Percentiles rank a stretch among this genome's conserved stretches.
These are phyloP conservation scores for Cotesia typhae DNA, from an alignment of 1,140 invertebrate species.

Conservation along the genomic window DNA sequence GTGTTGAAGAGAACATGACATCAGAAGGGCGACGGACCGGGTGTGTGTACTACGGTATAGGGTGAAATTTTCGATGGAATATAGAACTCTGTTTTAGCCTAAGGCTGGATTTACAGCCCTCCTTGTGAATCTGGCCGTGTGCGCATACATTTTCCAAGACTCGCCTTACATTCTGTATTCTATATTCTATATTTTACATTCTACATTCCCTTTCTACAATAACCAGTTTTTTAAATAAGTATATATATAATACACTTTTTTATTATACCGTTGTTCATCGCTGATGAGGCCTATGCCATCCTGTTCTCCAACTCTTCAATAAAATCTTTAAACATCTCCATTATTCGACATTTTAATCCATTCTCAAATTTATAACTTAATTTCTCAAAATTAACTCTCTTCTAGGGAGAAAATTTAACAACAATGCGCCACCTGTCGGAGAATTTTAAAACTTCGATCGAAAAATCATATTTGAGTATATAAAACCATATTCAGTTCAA, in stretches of 20 bases:
- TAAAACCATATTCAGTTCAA: no score
- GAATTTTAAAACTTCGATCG: no score
- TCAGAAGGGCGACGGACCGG: slow-evolving; percentile 32
- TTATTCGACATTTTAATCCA: no score
- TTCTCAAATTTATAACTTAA: no score
- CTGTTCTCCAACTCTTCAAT: no score
- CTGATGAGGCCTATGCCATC: no score
- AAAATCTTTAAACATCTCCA: slow-evolving; percentile 12
- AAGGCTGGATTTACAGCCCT: slow-evolving; percentile 58
- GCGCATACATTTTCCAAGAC: slow-evolving; percentile 60
- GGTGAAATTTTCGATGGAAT: slow-evolving; percentile 56
- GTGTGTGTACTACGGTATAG: slow-evolving; percentile 41
- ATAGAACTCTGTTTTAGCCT: slow-evolving; percentile 49
- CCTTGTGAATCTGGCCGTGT: slow-evolving; percentile 60
- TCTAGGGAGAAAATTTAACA: no score
- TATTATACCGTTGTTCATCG: no score
- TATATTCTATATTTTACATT: background rate
- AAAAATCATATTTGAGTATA: no score
- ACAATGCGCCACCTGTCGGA: no score
- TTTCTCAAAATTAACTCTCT: no score
- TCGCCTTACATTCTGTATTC: slow-evolving; percentile 21
- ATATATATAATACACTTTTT: no score
- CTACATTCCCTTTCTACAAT: background rate
- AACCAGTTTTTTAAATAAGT: background rate
- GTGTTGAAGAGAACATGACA: slow-evolving; percentile 7